Conservation (phyloP, 2,797 vertebrate genomes). For the Picus viridis region DNA sequence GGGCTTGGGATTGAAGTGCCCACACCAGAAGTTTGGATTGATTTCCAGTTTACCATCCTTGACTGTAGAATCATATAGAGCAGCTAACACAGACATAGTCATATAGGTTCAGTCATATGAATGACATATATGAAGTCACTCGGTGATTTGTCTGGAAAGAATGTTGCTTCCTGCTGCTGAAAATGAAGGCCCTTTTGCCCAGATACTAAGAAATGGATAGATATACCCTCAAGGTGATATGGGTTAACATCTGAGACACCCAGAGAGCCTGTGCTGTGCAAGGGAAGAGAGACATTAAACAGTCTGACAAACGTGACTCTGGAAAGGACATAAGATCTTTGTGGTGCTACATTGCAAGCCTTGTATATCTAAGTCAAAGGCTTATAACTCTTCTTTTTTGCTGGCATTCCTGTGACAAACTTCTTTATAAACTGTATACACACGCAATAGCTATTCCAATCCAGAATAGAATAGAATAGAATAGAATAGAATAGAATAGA, state of each 20-base stretch:
- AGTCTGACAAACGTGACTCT: not conserved
- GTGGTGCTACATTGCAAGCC: not conserved
- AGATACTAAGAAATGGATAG: not conserved
- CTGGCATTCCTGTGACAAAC: not conserved
- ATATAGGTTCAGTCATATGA: not conserved
- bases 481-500: too few species aligned
- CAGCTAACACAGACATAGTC: not conserved
- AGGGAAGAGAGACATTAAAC: not conserved
- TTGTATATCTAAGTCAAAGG: not conserved
- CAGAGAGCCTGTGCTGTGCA: accelerated
- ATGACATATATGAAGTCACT: not conserved
- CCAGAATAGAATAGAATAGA: not conserved
- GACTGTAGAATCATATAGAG: not conserved
- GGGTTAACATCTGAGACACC: not conserved
- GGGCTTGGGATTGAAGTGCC: not conserved
- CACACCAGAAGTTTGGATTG: not conserved
- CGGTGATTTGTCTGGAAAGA: not conserved
- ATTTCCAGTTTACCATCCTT: not conserved
- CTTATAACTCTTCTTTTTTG: not conserved
- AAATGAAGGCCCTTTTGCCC: not conserved
- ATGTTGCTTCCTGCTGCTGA: not conserved
- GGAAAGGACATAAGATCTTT: not conserved
- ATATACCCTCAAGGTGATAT: not conserved
- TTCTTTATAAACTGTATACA: not conserved
- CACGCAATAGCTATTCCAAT: not conserved